Base-by-base conservation (phyloP, 2,888 invertebrate genomes). In the Acholoe squamosa region DNA sequence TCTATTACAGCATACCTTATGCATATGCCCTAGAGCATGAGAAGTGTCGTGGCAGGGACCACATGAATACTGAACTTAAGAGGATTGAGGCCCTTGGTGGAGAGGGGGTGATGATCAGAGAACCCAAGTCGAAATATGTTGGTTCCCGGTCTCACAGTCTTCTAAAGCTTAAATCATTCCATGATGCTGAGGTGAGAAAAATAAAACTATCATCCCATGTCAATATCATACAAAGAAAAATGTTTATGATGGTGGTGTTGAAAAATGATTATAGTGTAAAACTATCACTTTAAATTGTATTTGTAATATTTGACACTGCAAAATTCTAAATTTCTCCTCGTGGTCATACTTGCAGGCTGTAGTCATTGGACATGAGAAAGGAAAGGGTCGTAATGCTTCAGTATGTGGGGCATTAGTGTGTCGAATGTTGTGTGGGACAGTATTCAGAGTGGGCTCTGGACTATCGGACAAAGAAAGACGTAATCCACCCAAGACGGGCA, bases 151-250 rank as follows among this genome's bases (percentile, higher is more conserved):
- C 95, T 5, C 91, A 93, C 52, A 94, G 94, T 28, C 91, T 95
- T 77, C 94, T 95, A 22, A 95, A 95, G 92, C 94, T 95, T 43
- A 95, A 95, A 93, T 95, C 94, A 71, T 95, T 95, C 92, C 94
- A 95, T 91, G 95, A 95, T 93, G 95, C 95, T 25, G 95, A 95
- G 94, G 95, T 95, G 89, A 91, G 91, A 25, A 19, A 61, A 61
- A 12, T 61, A 14, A 19, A 7, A 61, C 22, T n/a, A 61, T n/a
- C 5, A 7, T 61, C 19, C 5, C 1, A 61, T 3, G 19, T 14
- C 61, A 43, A 43, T 43, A 10, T 10, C 10, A 43, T 43, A 10
- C 43, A 43, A 43, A 7, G 10, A 43, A 43, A 43, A 43, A 43
- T 43, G 10, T 7, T 43, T n/a, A n/a, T n/a, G n/a, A n/a, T 43